Conservation (phyloP, 1,140 invertebrate species). For the Danaus plexippus region DNA sequence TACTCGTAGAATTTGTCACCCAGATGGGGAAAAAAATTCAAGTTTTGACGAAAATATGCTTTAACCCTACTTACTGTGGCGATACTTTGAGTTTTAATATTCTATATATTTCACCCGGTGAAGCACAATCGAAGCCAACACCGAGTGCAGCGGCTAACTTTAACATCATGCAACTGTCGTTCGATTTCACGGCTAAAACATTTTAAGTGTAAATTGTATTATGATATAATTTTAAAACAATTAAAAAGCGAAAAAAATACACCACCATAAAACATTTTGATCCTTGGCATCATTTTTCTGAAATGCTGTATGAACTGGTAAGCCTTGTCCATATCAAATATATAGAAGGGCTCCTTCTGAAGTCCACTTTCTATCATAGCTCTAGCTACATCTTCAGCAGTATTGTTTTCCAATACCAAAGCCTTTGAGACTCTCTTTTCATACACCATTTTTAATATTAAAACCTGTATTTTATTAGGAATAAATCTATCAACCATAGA, state of each 20-base stretch:
- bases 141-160: slow-evolving; percentile 78
- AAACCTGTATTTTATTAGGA: too few relatives aligned
- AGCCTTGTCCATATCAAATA: slow-evolving; percentile 31
- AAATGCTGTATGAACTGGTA: slow-evolving; percentile 23
- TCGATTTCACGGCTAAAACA: slow-evolving; percentile 80
- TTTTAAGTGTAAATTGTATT: slow-evolving; percentile 1
- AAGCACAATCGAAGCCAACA: slow-evolving; percentile 83
- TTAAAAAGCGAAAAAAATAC: not conserved
- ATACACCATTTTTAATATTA: not conserved
- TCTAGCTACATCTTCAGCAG: slow-evolving; percentile 21
- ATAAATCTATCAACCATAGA: too few relatives aligned
- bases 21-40: too few relatives aligned
- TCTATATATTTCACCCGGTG: slow-evolving; percentile 79
- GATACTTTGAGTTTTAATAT: slow-evolving; percentile 76
- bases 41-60: too few relatives aligned
- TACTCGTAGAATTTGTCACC: too few relatives aligned
- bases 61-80: slow-evolving; percentile 26
- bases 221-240: slow-evolving; percentile 1
- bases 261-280: slow-evolving; percentile 35
- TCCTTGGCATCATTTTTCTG: slow-evolving; percentile 27
- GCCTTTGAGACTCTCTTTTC: not conserved
- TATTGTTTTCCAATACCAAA: slow-evolving; percentile 18
- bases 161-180: slow-evolving; percentile 76
- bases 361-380: slow-evolving; percentile 24
- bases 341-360: slow-evolving; percentile 31